Conservation (phyloP, 2,888 invertebrate genomes). For the Agriopis leucophaearia region DNA sequence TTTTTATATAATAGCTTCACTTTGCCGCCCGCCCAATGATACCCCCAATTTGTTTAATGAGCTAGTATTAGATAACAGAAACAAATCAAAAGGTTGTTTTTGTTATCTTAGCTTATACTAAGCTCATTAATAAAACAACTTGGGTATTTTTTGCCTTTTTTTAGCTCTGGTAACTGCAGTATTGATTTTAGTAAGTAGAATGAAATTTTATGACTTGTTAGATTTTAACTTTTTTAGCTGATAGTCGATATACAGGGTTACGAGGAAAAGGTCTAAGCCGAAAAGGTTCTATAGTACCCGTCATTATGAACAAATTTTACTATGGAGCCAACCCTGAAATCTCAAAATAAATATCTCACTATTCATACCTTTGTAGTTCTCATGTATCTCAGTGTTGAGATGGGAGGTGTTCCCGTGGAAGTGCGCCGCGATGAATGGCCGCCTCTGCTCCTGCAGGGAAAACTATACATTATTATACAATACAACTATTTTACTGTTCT, state of each 20-base stretch:
- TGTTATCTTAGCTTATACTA: neutral
- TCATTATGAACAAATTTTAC: too few relatives aligned
- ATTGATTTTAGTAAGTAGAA: too few relatives aligned
- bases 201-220: too few relatives aligned
- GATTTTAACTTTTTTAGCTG: too few relatives aligned
- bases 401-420: conserved; percentile 88
- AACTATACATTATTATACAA: neutral
- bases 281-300: too few relatives aligned
- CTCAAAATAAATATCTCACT: too few relatives aligned
- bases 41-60: too few relatives aligned
- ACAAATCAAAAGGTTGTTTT: conserved; percentile 8
- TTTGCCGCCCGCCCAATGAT: neutral
- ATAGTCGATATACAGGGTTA: too few relatives aligned
- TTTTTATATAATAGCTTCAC: conserved; percentile 4
- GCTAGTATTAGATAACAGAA: too few relatives aligned
- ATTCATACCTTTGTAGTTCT: conserved; percentile 85
- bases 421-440: conserved; percentile 85
- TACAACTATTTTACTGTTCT: neutral
- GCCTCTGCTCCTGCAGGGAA: conserved; percentile 58
- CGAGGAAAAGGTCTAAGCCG: too few relatives aligned
- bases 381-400: conserved; percentile 83
- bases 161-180: too few relatives aligned
- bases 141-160: neutral
- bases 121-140: neutral
- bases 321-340: too few relatives aligned